phyloP scores from a whole-genome alignment of 2,113 vertebrate genomes.

The Sphyrna mokarran region DNA sequence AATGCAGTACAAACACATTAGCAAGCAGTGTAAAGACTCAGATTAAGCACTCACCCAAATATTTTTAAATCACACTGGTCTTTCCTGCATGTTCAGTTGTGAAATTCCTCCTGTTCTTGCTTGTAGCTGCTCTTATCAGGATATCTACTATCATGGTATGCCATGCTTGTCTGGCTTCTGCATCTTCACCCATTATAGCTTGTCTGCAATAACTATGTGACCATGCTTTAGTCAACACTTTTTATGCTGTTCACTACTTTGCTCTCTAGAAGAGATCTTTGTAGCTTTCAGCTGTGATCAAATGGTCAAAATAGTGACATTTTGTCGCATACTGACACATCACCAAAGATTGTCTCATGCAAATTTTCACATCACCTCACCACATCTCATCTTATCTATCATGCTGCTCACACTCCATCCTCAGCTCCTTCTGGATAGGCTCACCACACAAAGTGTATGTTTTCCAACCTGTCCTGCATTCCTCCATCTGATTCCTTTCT shows the following conservation, averaged over 20 bases:
- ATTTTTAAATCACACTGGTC: neutral
- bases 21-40: too few species aligned
- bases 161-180: neutral
- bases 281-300: neutral
- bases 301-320: neutral
- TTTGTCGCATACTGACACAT: neutral
- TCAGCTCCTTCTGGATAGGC: too few species aligned
- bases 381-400: too few species aligned
- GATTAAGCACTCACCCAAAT: too few species aligned
- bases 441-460: too few species aligned
- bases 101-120: neutral
- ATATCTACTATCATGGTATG: neutral
- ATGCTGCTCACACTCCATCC: too few species aligned
- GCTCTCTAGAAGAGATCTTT: neutral
- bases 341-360: too few species aligned
- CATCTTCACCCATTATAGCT: neutral
- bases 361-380: too few species aligned
- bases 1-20: too few species aligned
- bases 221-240: neutral
- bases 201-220: neutral
- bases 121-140: neutral
- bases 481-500: too few species aligned
- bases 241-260: neutral
- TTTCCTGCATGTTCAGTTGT: neutral
- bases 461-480: too few species aligned